Evolutionary conservation across 2,113 vertebrate species (phyloP), one percentile per base, ranked within the genome.

Genomic region (Ammodytes dubius): DNA sequence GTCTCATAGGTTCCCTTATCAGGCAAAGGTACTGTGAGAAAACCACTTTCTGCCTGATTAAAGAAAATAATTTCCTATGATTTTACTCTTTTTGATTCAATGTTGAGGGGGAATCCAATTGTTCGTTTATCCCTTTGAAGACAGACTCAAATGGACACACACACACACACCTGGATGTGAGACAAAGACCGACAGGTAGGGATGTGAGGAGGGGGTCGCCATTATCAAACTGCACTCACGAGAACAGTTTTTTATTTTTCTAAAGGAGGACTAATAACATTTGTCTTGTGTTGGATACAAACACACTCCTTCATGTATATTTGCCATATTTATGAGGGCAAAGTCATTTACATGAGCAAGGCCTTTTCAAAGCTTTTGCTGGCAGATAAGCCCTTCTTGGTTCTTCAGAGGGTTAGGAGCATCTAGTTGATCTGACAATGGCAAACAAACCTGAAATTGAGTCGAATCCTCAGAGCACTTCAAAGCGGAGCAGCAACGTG

Each of bases 381-480:
- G 70, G 60, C 73, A 82, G 76, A 82, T 56, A 73, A 47, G 69
- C 63, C 49, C 11, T 12, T 47, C 52, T 37, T 46, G 4, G 5
- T 88, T 27, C 80, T 76, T 59, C 56, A 60, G 17, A 74, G 10
- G 27, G 27, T 27, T 27, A 27, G 27, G 14, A 56, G 56, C 53
- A 81, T 76, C 47, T 27, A 69, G 77, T 80, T 70, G 68, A 15
- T 74, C 58, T 84, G 83, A 86, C 84, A 70, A 59, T 45, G 63
- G 53, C 58, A 15, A 27, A 43, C 70, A 10, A 72, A 79, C 74
- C 74, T 61, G 39, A 83, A 64, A 84, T 69, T 63, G 59, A 15
- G 35, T 60, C 57, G 88, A 84, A 91, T 87, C 87, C 82, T 86
- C 86, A 85, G 70, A 84, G 83, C 78, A 72, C 82, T 79, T 90